Conservation (phyloP, 2,888 invertebrate species). For the Erpobdella octoculata region DNA sequence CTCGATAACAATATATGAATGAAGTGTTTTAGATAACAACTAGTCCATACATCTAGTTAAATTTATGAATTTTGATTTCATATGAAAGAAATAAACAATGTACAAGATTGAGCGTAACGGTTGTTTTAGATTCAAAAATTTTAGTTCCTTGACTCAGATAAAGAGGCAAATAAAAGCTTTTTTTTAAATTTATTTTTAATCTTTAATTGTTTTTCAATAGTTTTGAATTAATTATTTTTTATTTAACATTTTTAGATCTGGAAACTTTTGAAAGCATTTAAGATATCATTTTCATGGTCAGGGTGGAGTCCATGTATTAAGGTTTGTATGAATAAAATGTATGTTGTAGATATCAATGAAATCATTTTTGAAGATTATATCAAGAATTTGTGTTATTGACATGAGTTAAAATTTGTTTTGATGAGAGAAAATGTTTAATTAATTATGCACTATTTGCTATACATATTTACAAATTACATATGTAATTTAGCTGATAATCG, state of each 20-base stretch:
- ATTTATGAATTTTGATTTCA: no score
- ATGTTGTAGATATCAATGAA: not conserved
- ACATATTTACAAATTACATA: no score
- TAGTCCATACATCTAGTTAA: not conserved
- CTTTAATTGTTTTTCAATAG: no score
- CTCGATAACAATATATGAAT: no score
- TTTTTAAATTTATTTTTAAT: not conserved
- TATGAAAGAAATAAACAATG: no score
- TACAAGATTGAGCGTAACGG: no score
- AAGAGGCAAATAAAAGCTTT: not conserved
- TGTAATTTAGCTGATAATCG: no score
- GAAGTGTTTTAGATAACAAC: not conserved
- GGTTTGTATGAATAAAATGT: conserved; percentile 38
- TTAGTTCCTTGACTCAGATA: not conserved
- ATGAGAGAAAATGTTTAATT: no score
- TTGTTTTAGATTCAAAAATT: no score
- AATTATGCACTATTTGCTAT: no score
- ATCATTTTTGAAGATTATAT: not conserved
- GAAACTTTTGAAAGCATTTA: conserved; percentile 87
- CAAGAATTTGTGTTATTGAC: no score
- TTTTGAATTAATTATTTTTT: not conserved
- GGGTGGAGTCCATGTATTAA: conserved; percentile 48
- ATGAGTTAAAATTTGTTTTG: no score
- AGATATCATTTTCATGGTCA: conserved; percentile 59
- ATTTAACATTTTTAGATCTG: conserved; percentile 63